These are phyloP conservation scores for Cassiopea xamachana DNA, from an alignment of 30 jellyfish, hydroid and myxozoan species.

Conservation along the genomic window DNA sequence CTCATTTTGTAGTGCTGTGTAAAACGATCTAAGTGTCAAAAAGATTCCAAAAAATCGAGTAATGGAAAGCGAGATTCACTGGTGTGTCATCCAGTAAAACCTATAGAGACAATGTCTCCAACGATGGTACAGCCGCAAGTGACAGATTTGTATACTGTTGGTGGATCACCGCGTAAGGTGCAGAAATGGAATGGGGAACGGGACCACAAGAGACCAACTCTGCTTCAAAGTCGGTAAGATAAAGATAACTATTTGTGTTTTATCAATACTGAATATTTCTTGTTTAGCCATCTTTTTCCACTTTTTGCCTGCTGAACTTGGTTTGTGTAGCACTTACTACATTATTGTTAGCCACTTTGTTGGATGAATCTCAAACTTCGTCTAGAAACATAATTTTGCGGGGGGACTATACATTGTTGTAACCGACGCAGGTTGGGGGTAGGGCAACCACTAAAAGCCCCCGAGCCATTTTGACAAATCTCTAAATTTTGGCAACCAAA, in stretches of 20 bases:
- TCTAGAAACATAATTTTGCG: no score
- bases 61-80: slow-evolving; percentile 52
- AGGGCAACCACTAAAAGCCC: no score
- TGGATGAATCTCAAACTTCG: no score
- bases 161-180: slow-evolving; percentile 84
- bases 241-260: neutral
- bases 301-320: no score
- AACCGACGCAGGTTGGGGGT: no score
- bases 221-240: slow-evolving; percentile 77
- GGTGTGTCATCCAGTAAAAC: slow-evolving; percentile 65
- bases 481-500: no score
- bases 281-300: no score
- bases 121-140: slow-evolving; percentile 76
- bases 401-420: no score
- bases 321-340: no score
- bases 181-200: slow-evolving; percentile 77
- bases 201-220: slow-evolving; percentile 66
- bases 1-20: slow-evolving; percentile 45
- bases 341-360: no score
- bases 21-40: slow-evolving; percentile 38
- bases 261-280: no score
- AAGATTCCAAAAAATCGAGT: slow-evolving; percentile 15
- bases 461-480: no score
- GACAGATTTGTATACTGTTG: slow-evolving; percentile 54
- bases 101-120: slow-evolving; percentile 78